Conservation (phyloP, 1,140 invertebrate genomes). For the Sarcophaga peregrina region DNA sequence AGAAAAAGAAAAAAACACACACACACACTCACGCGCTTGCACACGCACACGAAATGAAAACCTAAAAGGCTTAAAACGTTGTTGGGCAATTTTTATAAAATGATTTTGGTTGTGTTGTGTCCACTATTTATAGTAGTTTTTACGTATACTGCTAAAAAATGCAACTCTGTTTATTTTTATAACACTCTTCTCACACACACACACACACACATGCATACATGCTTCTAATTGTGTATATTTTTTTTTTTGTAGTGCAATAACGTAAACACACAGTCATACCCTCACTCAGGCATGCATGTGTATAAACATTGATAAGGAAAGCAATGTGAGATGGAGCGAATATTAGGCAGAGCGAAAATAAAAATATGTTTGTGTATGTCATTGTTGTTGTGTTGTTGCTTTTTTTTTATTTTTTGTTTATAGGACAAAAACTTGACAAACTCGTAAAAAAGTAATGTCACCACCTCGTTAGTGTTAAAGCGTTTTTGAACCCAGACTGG, state of each 20-base stretch:
- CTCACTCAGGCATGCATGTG: too few relatives aligned
- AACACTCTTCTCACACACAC: neutral
- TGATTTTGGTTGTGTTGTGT: too few relatives aligned
- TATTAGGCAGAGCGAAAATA: neutral
- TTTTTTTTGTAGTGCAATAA: too few relatives aligned
- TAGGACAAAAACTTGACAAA: conserved; percentile 22
- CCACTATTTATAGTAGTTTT: too few relatives aligned
- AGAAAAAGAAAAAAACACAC: neutral
- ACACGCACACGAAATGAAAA: too few relatives aligned
- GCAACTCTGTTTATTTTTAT: neutral
- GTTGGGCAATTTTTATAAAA: neutral
- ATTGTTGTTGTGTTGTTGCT: too few relatives aligned
- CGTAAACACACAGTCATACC: too few relatives aligned
- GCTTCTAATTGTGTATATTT: neutral
- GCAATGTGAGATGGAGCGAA: neutral
- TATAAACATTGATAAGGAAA: too few relatives aligned
- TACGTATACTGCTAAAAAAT: neutral
- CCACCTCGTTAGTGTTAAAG: too few relatives aligned
- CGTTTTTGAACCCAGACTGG: too few relatives aligned
- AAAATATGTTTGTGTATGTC: neutral
- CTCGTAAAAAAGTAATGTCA: neutral
- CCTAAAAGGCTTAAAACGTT: neutral
- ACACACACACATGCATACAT: neutral
- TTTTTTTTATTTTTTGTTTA: neutral
- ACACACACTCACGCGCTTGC: too few relatives aligned